Base-by-base conservation (phyloP, 2,888 invertebrate genomes). In the Nomada hirtipes region DNA sequence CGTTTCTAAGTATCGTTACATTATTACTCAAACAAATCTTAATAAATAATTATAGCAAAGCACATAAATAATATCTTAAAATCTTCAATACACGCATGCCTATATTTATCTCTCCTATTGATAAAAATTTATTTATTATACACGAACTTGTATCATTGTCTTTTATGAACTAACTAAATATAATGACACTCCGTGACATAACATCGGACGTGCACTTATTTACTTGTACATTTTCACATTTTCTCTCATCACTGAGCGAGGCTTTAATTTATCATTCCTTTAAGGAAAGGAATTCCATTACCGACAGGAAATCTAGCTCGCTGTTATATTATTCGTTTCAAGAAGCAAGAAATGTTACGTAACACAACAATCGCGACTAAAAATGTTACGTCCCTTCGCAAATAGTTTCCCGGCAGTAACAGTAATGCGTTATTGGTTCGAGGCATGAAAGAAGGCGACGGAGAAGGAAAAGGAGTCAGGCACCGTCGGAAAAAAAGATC, bases 401-500 rank as follows among this genome's bases (percentile, higher is more conserved):
- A 60, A 61, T 11, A 64, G 47, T 26, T 71, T 36, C 23, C 36
- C 57, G 36, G 26, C 47, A 13, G 42, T 11, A 47, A 4, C 64
- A 52, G 44, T 75, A 68, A 72, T 69, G 65, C 72, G 55, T 72
- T 65, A 68, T 68, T 68, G 61, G 71, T 50, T 60, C 53, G 63
- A 60, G 75, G 13, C 47, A 50, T 20, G 76, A 68, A 72, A 73
- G 57, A 68, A 79, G 67, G 42, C 52, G 67, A 67, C 15, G 65
- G 23, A 2, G 64, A 20, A 47, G 57, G 53, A 72, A 71, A n/a
- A 59, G 69, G 68, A 71, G 71, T 79, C 57, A 29, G 68, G 23
- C 29, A 61, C 73, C 74, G 75, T 74, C 71, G 60, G 73, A 29
- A 63, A 68, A 76, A 71, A 61, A 79, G 78, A 82, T 76, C 81